Evolutionary conservation across 2,113 vertebrate species (phyloP).

Genomic region (Sitta europaea): DNA sequence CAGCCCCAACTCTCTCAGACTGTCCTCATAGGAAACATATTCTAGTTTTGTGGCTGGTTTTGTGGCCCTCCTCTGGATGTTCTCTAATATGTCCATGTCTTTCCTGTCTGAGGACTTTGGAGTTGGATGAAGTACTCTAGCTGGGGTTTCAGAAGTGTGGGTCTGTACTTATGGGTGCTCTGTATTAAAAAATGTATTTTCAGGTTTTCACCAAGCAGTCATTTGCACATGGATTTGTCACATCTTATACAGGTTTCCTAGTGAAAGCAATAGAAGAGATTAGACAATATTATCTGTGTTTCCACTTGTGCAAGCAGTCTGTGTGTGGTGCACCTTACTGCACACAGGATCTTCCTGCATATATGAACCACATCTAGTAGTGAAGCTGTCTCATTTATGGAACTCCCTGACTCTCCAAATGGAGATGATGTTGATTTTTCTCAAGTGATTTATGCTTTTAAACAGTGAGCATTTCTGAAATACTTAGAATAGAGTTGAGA

Average conservation of each 20-base stretch:
- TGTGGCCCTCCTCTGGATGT: neutral
- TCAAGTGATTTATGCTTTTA: neutral
- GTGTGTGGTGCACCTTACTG: neutral
- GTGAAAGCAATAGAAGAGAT: neutral
- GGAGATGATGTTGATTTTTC: neutral
- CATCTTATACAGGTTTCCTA: neutral
- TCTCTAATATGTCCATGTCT: neutral
- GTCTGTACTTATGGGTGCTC: neutral
- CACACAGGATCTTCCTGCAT: neutral
- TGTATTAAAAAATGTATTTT: neutral
- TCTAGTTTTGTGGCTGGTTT: neutral
- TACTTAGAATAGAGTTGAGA: conserved; percentile 31
- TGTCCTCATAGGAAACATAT: neutral
- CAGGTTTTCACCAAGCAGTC: neutral
- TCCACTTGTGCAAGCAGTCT: neutral
- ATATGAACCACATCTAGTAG: neutral
- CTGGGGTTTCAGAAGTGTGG: neutral
- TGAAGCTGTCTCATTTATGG: neutral
- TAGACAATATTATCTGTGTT: neutral
- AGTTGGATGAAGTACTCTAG: neutral
- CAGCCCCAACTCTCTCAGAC: neutral
- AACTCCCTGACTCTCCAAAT: neutral
- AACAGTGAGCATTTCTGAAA: conserved; percentile 43
- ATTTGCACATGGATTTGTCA: neutral
- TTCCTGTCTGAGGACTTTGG: neutral